Evolutionary conservation across 2,113 vertebrate species (phyloP).

Genomic region (Centropus bengalensis): DNA sequence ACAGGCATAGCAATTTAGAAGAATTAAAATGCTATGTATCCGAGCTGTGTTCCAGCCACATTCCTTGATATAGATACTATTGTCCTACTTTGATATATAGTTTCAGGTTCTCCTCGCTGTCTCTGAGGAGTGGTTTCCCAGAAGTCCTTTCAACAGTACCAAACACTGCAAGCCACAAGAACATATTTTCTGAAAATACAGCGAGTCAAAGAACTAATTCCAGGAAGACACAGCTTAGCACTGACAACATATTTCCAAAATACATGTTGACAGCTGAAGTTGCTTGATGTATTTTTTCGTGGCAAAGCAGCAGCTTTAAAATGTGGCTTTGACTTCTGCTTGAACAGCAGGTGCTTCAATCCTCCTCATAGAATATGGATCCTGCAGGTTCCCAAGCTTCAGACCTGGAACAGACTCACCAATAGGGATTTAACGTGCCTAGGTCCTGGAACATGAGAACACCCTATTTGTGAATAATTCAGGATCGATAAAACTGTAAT

Average conservation of each 20-base stretch:
- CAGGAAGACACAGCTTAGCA: not conserved
- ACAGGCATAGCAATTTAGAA: not conserved
- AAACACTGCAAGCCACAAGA: not conserved
- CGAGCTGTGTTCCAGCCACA: not conserved
- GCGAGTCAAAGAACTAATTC: not conserved
- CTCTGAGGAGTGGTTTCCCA: not conserved
- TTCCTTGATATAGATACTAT: not conserved
- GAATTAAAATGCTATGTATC: not conserved
- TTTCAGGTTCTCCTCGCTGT: not conserved
- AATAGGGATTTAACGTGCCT: not conserved
- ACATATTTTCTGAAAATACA: not conserved
- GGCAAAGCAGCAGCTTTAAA: not conserved
- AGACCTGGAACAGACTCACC: not conserved
- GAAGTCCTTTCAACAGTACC: not conserved
- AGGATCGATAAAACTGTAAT: not conserved
- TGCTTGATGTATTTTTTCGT: conserved; percentile 10
- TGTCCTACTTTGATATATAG: not conserved
- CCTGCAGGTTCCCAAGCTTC: not conserved
- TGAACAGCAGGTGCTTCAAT: not conserved
- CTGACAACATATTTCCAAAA: not conserved
- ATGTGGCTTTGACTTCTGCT: not conserved
- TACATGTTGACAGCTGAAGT: not conserved
- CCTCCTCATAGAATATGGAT: not conserved
- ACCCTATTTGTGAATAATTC: not conserved
- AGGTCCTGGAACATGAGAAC: not conserved